Percentiles rank a stretch among this genome's conserved stretches.
phyloP scores from a whole-genome alignment of 2,888 invertebrate genomes.

The Cyclophora punctaria region DNA sequence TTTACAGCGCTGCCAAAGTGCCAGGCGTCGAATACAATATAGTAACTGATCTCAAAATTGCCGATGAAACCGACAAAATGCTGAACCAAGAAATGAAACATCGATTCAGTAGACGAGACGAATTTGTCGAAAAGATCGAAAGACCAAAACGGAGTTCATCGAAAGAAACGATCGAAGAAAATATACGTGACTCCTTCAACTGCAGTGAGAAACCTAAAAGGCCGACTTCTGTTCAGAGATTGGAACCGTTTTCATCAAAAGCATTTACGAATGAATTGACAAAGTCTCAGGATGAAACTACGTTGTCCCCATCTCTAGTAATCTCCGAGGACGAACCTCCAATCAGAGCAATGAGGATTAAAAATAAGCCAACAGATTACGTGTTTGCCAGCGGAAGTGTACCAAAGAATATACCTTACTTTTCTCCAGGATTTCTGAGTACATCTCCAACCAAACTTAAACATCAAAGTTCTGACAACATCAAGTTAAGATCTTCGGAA shows the following conservation, averaged over 20 bases:
- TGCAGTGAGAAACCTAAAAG: slow-evolving; percentile 53
- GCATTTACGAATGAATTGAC: slow-evolving; percentile 58
- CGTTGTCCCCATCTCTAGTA: slow-evolving; percentile 38
- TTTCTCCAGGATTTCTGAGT: slow-evolving; percentile 52
- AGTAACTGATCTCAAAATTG: slow-evolving; percentile 64
- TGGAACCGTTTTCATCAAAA: slow-evolving; percentile 58
- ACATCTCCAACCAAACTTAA: slow-evolving; percentile 62
- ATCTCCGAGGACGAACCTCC: slow-evolving; percentile 55
- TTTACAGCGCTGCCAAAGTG: slow-evolving; percentile 63
- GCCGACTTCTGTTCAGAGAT: slow-evolving; percentile 52
- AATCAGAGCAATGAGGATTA: slow-evolving; percentile 50
- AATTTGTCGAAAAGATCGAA: slow-evolving; percentile 51
- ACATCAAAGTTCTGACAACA: slow-evolving; percentile 61
- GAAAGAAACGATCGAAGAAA: slow-evolving; percentile 50
- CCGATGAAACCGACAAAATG: slow-evolving; percentile 68
- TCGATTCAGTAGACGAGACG: slow-evolving; percentile 56
- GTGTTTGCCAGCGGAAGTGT: slow-evolving; percentile 60
- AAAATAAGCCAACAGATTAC: slow-evolving; percentile 49
- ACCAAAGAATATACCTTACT: slow-evolving; percentile 63
- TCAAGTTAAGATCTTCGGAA: slow-evolving; percentile 58
- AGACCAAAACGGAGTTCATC: slow-evolving; percentile 49
- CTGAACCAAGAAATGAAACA: slow-evolving; percentile 59
- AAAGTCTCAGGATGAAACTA: slow-evolving; percentile 38
- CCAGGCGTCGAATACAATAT: slow-evolving; percentile 64
- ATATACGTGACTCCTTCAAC: slow-evolving; percentile 49